Evolutionary conservation across 2,797 vertebrate genomes (phyloP).

Genomic region (Microtus obscurus): DNA sequence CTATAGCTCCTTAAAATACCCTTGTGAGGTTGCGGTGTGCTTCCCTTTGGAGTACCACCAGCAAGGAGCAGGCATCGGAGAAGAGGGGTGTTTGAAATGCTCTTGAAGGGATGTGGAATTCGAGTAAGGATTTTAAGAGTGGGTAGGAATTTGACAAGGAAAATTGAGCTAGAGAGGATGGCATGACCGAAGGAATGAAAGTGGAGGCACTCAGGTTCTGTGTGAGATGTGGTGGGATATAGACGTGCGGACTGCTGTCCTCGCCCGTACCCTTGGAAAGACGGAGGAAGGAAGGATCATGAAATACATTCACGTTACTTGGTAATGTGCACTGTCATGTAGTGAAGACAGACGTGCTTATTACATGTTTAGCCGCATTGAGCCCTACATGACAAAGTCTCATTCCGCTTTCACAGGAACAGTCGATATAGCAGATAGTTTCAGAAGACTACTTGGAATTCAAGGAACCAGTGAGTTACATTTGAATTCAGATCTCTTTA

Average conservation of each 20-base stretch:
- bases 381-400: not conserved
- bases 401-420: not conserved
- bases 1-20: not conserved
- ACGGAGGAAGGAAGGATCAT: not conserved
- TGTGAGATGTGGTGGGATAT: not conserved
- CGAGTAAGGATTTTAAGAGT: conserved; percentile 50
- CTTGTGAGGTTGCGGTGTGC: conserved; percentile 11
- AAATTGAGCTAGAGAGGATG: conserved; percentile 19
- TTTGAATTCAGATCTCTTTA: conserved; percentile 20
- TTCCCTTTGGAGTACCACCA: conserved; percentile 40
- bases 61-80: conserved; percentile 26
- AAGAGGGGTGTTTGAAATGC: conserved; percentile 43
- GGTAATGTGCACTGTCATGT: conserved; percentile 30
- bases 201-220: not conserved
- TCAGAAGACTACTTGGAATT: conserved; percentile 26
- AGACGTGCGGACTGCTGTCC: not conserved
- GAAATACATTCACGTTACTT: not conserved
- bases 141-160: conserved; percentile 5
- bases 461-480: not conserved
- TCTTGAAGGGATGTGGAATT: conserved; percentile 25
- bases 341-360: not conserved
- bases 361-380: not conserved
- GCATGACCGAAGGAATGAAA: conserved; percentile 1
- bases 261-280: not conserved
- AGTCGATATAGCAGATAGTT: not conserved